These are phyloP conservation scores for Melinaea menophilus DNA, from an alignment of 2,888 invertebrate genomes.

Conservation along the genomic window DNA sequence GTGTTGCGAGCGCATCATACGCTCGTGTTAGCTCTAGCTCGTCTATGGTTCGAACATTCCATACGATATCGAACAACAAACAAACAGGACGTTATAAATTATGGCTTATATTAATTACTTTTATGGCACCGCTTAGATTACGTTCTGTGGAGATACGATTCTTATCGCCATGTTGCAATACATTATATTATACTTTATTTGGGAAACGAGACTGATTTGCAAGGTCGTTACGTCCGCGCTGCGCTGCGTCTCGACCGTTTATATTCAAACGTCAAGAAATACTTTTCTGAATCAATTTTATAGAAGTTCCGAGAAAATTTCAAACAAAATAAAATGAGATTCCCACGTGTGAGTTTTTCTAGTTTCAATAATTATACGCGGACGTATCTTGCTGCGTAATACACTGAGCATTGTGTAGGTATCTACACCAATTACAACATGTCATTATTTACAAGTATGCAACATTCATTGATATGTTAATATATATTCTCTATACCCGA, in stretches of 20 bases:
- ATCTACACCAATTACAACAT: background rate
- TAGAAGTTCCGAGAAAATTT: conserved; percentile 56
- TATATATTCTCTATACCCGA: too few species aligned
- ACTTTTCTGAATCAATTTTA: conserved; percentile 49
- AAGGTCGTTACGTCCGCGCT: conserved; percentile 39
- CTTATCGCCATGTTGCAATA: background rate
- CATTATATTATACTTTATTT: conserved; percentile 5
- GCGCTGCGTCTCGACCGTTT: conserved; percentile 17
- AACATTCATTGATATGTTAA: background rate
- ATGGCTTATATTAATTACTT: too few species aligned
- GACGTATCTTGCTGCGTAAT: conserved; percentile 29
- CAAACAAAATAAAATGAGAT: conserved; percentile 63
- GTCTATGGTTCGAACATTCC: too few species aligned
- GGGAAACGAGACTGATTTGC: conserved; percentile 32
- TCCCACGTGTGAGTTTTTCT: conserved; percentile 67
- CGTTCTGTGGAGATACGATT: background rate
- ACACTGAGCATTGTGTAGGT: background rate
- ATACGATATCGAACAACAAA: too few species aligned
- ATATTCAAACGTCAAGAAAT: conserved; percentile 33
- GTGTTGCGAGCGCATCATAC: too few species aligned
- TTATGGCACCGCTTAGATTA: background rate
- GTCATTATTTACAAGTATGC: background rate
- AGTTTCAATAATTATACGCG: conserved; percentile 50
- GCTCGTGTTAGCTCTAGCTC: too few species aligned
- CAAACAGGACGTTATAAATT: too few species aligned